phyloP scores from a whole-genome alignment of 2,113 vertebrate species.

The Microcebus griseorufus region DNA sequence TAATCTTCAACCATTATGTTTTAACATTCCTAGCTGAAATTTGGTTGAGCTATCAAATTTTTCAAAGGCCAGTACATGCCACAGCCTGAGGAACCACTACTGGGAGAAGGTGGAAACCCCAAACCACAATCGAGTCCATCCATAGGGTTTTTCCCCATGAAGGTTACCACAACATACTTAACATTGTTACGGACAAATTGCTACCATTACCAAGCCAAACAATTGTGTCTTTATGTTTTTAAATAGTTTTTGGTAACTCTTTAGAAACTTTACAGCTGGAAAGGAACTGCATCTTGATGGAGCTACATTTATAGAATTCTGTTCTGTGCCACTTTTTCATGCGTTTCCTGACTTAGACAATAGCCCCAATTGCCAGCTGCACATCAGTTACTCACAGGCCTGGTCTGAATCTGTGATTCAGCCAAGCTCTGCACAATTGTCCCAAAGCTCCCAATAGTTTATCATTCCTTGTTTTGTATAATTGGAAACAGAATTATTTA shows the following conservation, averaged over 20 bases:
- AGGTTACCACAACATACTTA: conserved; percentile 67
- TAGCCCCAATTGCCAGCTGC: conserved; percentile 65
- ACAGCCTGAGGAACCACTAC: conserved; percentile 43
- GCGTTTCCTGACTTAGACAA: conserved; percentile 84
- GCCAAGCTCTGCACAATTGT: conserved; percentile 78
- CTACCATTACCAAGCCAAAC: conserved; percentile 73
- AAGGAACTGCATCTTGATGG: conserved; percentile 81
- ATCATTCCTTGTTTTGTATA: conserved; percentile 89
- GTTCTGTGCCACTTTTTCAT: conserved; percentile 73
- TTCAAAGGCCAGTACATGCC: conserved; percentile 61
- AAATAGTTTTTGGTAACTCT: conserved; percentile 65
- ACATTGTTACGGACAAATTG: conserved; percentile 76
- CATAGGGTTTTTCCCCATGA: conserved; percentile 29
- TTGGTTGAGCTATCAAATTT: conserved; percentile 75
- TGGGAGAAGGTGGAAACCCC: conserved; percentile 64
- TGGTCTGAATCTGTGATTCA: conserved; percentile 70
- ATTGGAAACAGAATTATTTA: conserved; percentile 91
- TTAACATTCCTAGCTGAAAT: conserved; percentile 75
- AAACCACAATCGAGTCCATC: conserved; percentile 50
- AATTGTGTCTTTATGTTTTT: conserved; percentile 60
- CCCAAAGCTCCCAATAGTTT: conserved; percentile 83
- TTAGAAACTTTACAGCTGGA: conserved; percentile 79
- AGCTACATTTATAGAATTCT: conserved; percentile 73
- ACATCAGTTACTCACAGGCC: conserved; percentile 46
- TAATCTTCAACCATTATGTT: conserved; percentile 75